phyloP scores from a whole-genome alignment of 2,888 invertebrate species.

The Diabrotica balteata region DNA sequence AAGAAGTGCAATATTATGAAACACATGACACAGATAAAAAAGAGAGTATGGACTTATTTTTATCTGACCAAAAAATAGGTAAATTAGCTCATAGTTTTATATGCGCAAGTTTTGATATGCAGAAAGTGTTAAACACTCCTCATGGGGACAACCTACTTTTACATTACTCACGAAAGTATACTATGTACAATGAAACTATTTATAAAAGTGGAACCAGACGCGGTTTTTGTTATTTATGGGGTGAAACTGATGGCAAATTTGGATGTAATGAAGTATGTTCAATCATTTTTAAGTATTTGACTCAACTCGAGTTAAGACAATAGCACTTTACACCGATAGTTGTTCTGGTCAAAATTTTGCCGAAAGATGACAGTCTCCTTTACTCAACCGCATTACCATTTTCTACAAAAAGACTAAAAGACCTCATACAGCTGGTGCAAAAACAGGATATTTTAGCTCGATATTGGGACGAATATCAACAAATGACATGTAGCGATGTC shows the following conservation, averaged over 20 bases:
- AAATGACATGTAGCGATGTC: too few species aligned
- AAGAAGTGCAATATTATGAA: neutral
- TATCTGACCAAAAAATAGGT: constrained; percentile 19
- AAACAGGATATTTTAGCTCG: too few species aligned
- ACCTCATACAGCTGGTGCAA: too few species aligned
- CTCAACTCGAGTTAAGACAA: too few species aligned
- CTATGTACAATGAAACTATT: constrained; percentile 13
- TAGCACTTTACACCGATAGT: constrained; percentile 12
- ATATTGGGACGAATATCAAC: too few species aligned
- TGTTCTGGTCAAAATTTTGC: constrained; percentile 19
- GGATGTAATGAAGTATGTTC: neutral
- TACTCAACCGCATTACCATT: too few species aligned
- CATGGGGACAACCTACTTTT: neutral
- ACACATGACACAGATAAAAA: constrained; percentile 11
- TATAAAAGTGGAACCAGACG: constrained; percentile 11
- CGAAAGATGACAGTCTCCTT: too few species aligned
- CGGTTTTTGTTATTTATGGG: constrained; percentile 15
- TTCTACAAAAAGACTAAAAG: too few species aligned
- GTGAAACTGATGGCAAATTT: constrained; percentile 8
- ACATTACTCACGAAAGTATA: constrained; percentile 17
- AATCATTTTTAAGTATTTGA: too few species aligned
- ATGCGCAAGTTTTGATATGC: constrained; percentile 40
- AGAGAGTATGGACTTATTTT: constrained; percentile 18
- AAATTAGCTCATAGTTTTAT: constrained; percentile 13
- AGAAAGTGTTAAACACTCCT: constrained; percentile 45